Evolutionary conservation across 2,113 vertebrate genomes (phyloP), one percentile per base, ranked within the genome.

Genomic region (Psilopsiagon aurifrons): DNA sequence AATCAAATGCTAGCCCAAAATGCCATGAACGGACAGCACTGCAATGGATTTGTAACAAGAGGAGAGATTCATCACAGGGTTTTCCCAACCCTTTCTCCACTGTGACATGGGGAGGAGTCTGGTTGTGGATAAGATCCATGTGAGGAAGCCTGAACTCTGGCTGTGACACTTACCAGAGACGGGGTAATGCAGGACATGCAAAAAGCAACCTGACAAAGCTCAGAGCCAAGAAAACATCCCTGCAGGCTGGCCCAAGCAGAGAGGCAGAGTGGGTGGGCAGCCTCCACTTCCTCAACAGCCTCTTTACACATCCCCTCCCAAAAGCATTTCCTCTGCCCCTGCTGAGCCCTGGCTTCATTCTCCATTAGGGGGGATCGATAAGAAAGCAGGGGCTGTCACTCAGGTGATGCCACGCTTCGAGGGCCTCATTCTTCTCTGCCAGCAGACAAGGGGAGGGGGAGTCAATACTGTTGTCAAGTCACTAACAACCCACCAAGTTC

Each of bases 351-450:
- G 31, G 54, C 92, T 97, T 98, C 96, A 84, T 97, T 98, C 98
- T 98, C 98, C 98, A 98, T 96, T 96, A 96, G 2, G 81, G 22
- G 54, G 86, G 97, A 98, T 98, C 97, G 74, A 98, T 98, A 96
- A 82, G 92, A 86, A 57, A 95, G 97, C 80, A 78, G 94, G 97
- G 88, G 97, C 95, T 94, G 98, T 97, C 52, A 39, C 86, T 96
- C 92, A 52, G 95, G 86, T 95, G 97, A 94, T 91, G 92, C 54
- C 89, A 75, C 29, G 92, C 78, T 92, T 71, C 41, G 9, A 92
- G 90, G 94, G 94, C 51, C 91, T 81, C 79, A 49, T 71, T 94
- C 82, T 85, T 91, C 87, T 90, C 88, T 60, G 84, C 62, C 63
- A 13, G 73, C 85, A 85, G 93, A 73, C 52, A 22, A 52, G 63